Evolutionary conservation across 2,113 vertebrate genomes (phyloP), one percentile per base, ranked within the genome.

Genomic region (Etheostoma spectabile): DNA sequence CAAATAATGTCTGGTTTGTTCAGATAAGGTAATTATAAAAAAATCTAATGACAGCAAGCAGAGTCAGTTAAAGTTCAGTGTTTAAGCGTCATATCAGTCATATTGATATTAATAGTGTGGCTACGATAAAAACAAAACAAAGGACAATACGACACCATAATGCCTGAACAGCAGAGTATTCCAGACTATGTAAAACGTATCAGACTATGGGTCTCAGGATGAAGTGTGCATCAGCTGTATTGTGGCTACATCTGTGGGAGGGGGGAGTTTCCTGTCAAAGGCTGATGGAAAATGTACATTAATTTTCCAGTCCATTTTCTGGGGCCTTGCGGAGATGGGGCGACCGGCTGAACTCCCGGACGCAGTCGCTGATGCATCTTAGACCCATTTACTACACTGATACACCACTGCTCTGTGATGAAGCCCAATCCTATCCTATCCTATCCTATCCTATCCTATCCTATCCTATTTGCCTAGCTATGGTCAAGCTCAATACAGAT

Each of bases 241-340:
- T 69, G n/a, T 75, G 56, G 65, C 51, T 62, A 4, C 70, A 63
- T 84, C 78, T 84, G 77, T 51, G 38, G 42, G n/a, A n/a, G 51
- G 49, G 59, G 16, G 30, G 30, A 16, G 77, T 82, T 71, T 90
- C 74, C 69, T 71, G 65, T 83, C 67, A 89, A 75, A 81, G 71
- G 21, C 77, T 65, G 48, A 88, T 83, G 30, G 65, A 86, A 62
- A 89, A 67, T 77, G 49, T 65, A 68, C 68, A 83, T 74, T 74
- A 19, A 80, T 89, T 93, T 94, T 93, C 92, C 88, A 88, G 88
- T 80, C 68, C 22, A 79, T 88, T 84, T 88, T 86, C 77, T 22
- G 57, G 33, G 83, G 63, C 64, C 68, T 35, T 56, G 55, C 35
- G 21, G 27, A 67, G 73, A 85, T n/a, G 7, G 52, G 57, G 21